Evolutionary conservation across 2,797 vertebrate genomes (phyloP).

Genomic region (Tolypeutes matacus): DNA sequence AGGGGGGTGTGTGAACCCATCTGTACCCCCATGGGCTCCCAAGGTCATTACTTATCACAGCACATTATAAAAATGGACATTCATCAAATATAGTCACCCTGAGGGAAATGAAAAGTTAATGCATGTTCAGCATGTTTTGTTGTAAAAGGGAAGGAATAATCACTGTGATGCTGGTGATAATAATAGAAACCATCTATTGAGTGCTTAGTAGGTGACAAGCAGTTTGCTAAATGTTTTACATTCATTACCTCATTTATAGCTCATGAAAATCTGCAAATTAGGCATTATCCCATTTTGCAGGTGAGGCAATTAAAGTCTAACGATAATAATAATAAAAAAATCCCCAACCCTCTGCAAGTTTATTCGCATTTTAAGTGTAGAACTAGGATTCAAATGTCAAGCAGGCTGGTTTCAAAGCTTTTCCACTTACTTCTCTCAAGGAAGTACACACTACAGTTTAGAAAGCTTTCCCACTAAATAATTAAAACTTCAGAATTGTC

Average conservation of each 20-base stretch:
- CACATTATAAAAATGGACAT: neutral
- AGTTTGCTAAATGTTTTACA: neutral
- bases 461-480: constrained; percentile 65
- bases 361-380: constrained; percentile 40
- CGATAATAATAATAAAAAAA: neutral
- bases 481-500: constrained; percentile 65
- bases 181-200: neutral
- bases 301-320: constrained; percentile 19
- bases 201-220: neutral
- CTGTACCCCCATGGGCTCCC: neutral
- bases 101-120: neutral
- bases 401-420: constrained; percentile 20
- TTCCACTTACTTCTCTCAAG: neutral
- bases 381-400: constrained; percentile 19
- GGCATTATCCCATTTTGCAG: neutral
- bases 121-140: neutral
- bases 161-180: neutral
- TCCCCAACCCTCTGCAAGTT: neutral
- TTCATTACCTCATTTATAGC: neutral
- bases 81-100: neutral
- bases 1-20: neutral
- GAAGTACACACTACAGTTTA: neutral
- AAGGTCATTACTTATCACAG: neutral
- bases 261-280: constrained; percentile 6
- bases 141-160: neutral